phyloP scores from a whole-genome alignment of 2,113 vertebrate species.

The Gopherus evgoodei region DNA sequence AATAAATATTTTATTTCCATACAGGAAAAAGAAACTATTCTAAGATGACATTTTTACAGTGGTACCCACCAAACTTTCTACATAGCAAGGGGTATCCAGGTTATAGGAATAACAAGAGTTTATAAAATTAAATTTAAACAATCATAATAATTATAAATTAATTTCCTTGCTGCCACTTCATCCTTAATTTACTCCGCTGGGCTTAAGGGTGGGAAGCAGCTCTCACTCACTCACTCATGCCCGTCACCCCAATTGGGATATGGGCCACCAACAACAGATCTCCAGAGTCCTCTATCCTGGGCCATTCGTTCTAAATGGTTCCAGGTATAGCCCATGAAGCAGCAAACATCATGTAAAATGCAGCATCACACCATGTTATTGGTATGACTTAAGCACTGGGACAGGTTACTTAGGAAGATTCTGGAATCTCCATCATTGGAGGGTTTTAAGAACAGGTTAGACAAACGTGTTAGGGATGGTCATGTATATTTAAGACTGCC shows the following conservation, averaged over 20 bases:
- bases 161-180: neutral
- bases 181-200: neutral
- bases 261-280: too few species aligned
- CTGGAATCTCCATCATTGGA: neutral
- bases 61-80: neutral
- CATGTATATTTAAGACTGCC: neutral
- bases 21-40: neutral
- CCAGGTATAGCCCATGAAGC: neutral
- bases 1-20: neutral
- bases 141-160: neutral
- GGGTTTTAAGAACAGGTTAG: neutral
- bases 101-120: neutral
- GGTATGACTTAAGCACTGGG: neutral
- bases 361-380: fast-evolving
- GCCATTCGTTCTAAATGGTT: too few species aligned
- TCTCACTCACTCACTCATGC: too few species aligned
- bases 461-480: neutral
- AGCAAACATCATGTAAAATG: fast-evolving
- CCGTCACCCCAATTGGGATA: too few species aligned
- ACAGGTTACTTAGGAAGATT: neutral
- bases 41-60: neutral
- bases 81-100: neutral
- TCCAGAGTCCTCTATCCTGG: too few species aligned
- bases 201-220: neutral
- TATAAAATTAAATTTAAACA: neutral